Evolutionary conservation across 1,140 invertebrate genomes (phyloP), one percentile per base, ranked within the genome.

Genomic region (Antheraea mylitta): DNA sequence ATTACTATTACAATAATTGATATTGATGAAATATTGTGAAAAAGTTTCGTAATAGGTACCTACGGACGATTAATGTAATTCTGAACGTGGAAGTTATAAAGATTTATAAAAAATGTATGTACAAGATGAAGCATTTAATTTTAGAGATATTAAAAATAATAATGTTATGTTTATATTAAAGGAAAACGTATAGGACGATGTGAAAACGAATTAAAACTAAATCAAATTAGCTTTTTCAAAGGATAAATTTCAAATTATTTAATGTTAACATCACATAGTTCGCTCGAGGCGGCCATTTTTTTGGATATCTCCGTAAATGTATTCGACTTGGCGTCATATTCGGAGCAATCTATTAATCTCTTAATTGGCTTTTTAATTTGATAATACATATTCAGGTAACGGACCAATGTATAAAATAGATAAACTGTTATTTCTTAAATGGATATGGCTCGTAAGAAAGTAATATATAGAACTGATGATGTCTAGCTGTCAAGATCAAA

Each of bases 111-210:
- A 85, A 85, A 83, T 82, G 76, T 85, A 89, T 91, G 89, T 91
- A 91, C 89, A 91, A 91, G 83, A 87, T 69, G 81, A 91, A 89
- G 89, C 89, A 91, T 91, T 91, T 91, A 91, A 90, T 91, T 90
- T 91, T 91, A 89, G 89, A 89, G 79, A 89, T 91, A 89, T 90
- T 85, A 85, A 86, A 87, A 87, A 85, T 65, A 63, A 69, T 90
- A 89, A 88, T 86, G 82, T 90, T 89, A 90, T 84, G 77, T 88
- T 87, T 83, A 69, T 85, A 85, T 79, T 69, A 68, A 75, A 78
- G 76, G 82, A 84, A 83, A 80, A 82, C 78, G 68, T 61, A 22
- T 61, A 61, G 68, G 63, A 61, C 60, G 59, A 8, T 36, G 60
- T 61, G 22, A n/a, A 16, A 53, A 53, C 16, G 5, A 53, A 53